Evolutionary conservation across 2,888 invertebrate species (phyloP), one percentile per base, ranked within the genome.

Genomic region (Rhogogaster chlorosoma): DNA sequence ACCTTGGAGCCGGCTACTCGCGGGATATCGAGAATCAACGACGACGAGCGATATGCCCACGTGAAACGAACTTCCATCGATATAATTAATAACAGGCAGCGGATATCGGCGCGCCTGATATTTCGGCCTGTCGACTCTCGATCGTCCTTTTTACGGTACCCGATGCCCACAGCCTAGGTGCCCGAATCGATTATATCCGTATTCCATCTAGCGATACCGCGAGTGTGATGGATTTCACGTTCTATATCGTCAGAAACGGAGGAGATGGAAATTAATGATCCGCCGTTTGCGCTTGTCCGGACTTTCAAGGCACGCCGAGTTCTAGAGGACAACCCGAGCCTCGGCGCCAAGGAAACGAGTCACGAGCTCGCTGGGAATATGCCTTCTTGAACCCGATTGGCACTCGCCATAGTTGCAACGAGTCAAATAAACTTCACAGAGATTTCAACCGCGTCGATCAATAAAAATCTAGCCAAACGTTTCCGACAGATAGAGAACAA

Each of bases 71-170:
- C 87, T 53, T 53, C 53, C 45, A 67, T 67, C 80, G 61, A 49
- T 87, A 88, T 89, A 90, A 90, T 91, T 92, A 92, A 92, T 92
- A 91, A 92, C 89, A 86, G 87, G 88, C 88, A 86, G 84, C 85
- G 86, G 89, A 88, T 89, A 90, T 90, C 90, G 90, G 89, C 89
- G 87, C 75, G 86, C 84, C 84, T 75, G 80, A 80, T 80, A 80
- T 80, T 77, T 57, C 61, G 80, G 61, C 22, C 80, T 61, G 80
- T 61, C 61, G 61, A 83, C 18, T 45, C 36, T 67, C 67, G 83
- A 70, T 83, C 83, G 67, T 83, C 67, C 83, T 83, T 42, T 67
- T 49, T 83, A 83, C 83, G 83, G 67, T 83, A 67, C 67, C 83
- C 64, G 32, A 64, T 64, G 29, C 32, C 61, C 53, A n/a, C 32